Conservation (phyloP, 2,888 invertebrate species). For the Mycalesis mineus region DNA sequence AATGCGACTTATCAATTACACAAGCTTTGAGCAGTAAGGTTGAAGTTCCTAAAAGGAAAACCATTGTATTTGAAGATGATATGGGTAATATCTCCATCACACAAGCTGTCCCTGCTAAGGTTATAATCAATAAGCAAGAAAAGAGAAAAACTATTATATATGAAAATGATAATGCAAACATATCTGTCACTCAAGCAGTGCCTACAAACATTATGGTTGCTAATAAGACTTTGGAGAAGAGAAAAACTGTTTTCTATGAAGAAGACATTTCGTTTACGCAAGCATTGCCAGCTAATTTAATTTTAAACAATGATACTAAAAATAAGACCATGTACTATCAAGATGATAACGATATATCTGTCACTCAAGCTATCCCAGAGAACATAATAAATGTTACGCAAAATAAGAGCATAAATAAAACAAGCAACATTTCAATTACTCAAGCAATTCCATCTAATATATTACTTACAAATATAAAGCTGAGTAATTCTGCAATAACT, state of each 20-base stretch:
- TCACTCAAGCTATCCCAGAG: constrained; percentile 35
- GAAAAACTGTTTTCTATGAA: constrained; percentile 33
- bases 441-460: constrained; percentile 17
- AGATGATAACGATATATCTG: constrained; percentile 39
- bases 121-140: constrained; percentile 22
- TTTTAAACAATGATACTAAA: constrained; percentile 17
- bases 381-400: constrained; percentile 11
- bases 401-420: constrained; percentile 1
- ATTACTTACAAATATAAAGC: constrained; percentile 7
- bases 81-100: constrained; percentile 41
- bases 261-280: constrained; percentile 42
- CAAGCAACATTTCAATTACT: constrained; percentile 16
- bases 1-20: constrained; percentile 27
- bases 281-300: constrained; percentile 34
- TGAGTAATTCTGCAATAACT: background rate
- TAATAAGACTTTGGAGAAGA: constrained; percentile 19
- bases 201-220: constrained; percentile 22
- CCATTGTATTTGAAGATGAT: constrained; percentile 36
- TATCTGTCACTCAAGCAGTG: constrained; percentile 37
- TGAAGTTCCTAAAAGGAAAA: constrained; percentile 30
- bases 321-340: constrained; percentile 18
- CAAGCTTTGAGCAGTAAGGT: constrained; percentile 17
- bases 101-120: constrained; percentile 32
- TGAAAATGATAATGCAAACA: constrained; percentile 31
- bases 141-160: constrained; percentile 34